A percentile compares a stretch with the other conserved stretches of the same genome.
Evolutionary conservation across 2,113 vertebrate genomes (phyloP).

Genomic region (Saccopteryx bilineata): DNA sequence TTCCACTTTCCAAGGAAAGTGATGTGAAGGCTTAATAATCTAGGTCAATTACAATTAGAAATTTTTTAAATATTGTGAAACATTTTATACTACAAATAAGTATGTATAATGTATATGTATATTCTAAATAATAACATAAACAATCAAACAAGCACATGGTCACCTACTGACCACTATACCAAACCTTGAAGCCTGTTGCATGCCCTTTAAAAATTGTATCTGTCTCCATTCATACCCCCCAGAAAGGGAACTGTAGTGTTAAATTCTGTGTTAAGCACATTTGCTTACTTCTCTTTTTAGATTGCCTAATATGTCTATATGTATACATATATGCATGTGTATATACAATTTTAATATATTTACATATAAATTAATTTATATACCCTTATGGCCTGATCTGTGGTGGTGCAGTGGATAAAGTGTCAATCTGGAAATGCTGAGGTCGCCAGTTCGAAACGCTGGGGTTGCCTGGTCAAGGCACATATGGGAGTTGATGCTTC

Average conservation of each 20-base stretch:
- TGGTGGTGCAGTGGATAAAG: too few relatives aligned
- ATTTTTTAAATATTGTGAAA: not conserved
- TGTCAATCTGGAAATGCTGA: too few relatives aligned
- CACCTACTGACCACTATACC: not conserved
- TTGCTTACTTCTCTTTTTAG: not conserved
- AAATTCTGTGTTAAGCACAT: not conserved
- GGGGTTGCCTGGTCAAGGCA: too few relatives aligned
- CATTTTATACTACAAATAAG: not conserved
- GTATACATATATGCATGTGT: not conserved
- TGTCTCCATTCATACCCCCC: fast-evolving
- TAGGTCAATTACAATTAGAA: not conserved
- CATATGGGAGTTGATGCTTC: too few relatives aligned
- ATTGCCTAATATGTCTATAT: not conserved
- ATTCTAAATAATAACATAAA: not conserved
- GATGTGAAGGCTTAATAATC: not conserved
- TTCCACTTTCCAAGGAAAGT: not conserved
- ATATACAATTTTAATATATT: not conserved
- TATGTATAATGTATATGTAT: not conserved
- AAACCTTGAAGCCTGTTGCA: not conserved
- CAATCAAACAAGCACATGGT: not conserved
- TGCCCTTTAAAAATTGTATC: not conserved
- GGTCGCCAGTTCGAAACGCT: too few relatives aligned
- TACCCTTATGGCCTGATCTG: not conserved
- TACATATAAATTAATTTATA: not conserved
- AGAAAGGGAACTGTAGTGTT: not conserved